Evolutionary conservation across 2,888 invertebrate genomes (phyloP).

Genomic region (Catocala sponsa): DNA sequence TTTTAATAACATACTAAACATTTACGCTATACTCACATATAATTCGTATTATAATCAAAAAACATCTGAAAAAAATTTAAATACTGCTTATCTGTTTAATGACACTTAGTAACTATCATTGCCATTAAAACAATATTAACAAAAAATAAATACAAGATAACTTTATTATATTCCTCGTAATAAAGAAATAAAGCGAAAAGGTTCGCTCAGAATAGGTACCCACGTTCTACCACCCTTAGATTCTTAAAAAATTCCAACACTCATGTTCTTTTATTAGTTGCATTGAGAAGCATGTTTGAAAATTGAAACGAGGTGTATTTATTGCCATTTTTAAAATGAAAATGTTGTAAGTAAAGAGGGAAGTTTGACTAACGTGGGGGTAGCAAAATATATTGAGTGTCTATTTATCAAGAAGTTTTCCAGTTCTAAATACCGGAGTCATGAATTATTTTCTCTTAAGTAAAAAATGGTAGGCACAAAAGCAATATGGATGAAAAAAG

Average conservation of each 20-base stretch:
- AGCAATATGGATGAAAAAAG: slow-evolving; percentile 16
- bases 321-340: slow-evolving; percentile 45
- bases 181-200: not conserved
- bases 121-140: too few relatives aligned
- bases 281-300: slow-evolving; percentile 40
- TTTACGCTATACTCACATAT: too few relatives aligned
- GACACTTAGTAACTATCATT: too few relatives aligned
- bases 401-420: slow-evolving; percentile 31
- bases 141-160: too few relatives aligned
- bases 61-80: too few relatives aligned
- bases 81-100: too few relatives aligned
- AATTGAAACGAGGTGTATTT: slow-evolving; percentile 40
- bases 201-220: too few relatives aligned
- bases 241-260: slow-evolving; percentile 49
- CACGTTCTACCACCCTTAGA: slow-evolving; percentile 25
- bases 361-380: slow-evolving; percentile 27
- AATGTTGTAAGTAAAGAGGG: slow-evolving; percentile 28
- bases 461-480: not conserved
- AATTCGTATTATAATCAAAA: too few relatives aligned
- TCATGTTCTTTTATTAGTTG: slow-evolving; percentile 51
- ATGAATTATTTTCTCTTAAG: not conserved
- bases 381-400: slow-evolving; percentile 25
- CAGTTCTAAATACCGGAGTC: slow-evolving; percentile 1
- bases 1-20: too few relatives aligned
- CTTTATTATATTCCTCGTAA: too few relatives aligned